A percentile compares a stretch with the other conserved stretches of the same genome.
phyloP scores from a whole-genome alignment of 2,888 invertebrate genomes.

The Cactoblastis cactorum region DNA sequence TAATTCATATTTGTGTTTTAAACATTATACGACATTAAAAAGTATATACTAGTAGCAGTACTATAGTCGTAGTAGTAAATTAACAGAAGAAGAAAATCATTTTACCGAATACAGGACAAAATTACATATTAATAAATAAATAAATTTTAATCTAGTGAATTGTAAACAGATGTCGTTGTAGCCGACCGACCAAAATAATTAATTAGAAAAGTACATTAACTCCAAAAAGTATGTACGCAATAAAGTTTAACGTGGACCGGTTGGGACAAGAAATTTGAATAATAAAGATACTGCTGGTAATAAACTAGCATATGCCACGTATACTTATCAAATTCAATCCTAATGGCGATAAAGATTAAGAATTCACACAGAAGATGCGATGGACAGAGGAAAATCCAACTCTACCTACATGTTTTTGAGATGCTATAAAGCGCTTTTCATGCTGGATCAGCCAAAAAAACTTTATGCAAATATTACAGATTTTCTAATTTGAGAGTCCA shows the following conservation, averaged over 20 bases:
- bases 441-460: too few species aligned
- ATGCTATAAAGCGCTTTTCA: too few species aligned
- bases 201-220: slow-evolving; percentile 34
- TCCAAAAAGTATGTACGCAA: slow-evolving; percentile 45
- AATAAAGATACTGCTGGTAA: slow-evolving; percentile 66
- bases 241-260: slow-evolving; percentile 59
- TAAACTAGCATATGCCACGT: slow-evolving; percentile 74
- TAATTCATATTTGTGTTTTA: neutral
- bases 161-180: neutral
- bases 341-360: slow-evolving; percentile 47
- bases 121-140: too few species aligned
- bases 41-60: too few species aligned
- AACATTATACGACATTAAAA: too few species aligned
- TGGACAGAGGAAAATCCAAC: neutral
- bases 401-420: neutral
- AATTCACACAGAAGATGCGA: neutral
- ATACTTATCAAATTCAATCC: slow-evolving; percentile 70
- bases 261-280: slow-evolving; percentile 52
- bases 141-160: neutral
- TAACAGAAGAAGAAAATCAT: too few species aligned
- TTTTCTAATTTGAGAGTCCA: too few species aligned
- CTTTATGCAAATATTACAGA: too few species aligned
- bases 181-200: neutral
- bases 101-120: too few species aligned
- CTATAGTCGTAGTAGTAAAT: too few species aligned